phyloP scores from a whole-genome alignment of 2,888 invertebrate genomes.

The Erebia palarica region DNA sequence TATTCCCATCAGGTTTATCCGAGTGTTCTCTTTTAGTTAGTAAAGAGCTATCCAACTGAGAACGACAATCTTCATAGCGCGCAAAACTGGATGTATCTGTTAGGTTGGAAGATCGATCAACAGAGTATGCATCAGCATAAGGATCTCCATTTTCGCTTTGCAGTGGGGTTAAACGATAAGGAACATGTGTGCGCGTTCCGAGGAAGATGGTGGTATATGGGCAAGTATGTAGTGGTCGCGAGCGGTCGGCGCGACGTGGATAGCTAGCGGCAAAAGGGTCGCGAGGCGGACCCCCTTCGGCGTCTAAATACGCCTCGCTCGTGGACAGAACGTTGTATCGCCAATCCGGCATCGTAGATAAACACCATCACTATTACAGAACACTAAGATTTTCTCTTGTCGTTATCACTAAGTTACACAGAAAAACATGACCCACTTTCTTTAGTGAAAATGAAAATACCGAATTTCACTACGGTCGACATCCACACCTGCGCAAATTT shows the following conservation, averaged over 20 bases:
- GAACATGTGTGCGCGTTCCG: constrained; percentile 61
- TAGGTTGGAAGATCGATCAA: constrained; percentile 74
- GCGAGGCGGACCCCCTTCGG: constrained; percentile 57
- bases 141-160: constrained; percentile 72
- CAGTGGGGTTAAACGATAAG: constrained; percentile 60
- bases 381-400: constrained; percentile 48
- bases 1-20: constrained; percentile 53
- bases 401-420: constrained; percentile 48
- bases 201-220: constrained; percentile 77
- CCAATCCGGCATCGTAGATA: constrained; percentile 79
- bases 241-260: constrained; percentile 79
- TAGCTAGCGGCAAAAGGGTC: constrained; percentile 76
- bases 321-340: constrained; percentile 81
- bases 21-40: constrained; percentile 54
- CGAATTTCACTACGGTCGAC: constrained; percentile 59
- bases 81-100: constrained; percentile 79
- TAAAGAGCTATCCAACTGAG: constrained; percentile 59
- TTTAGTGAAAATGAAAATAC: constrained; percentile 51
- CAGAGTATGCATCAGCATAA: constrained; percentile 72
- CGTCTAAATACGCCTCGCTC: constrained; percentile 76
- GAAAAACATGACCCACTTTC: constrained; percentile 52
- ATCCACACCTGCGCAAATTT: constrained; percentile 62
- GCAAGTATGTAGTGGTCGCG: constrained; percentile 73
- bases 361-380: constrained; percentile 67
- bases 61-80: constrained; percentile 73